Evolutionary conservation across 23 tunicate species (phyloP), one percentile per base, ranked within the genome.

Genomic region (Botrylloides violaceus): DNA sequence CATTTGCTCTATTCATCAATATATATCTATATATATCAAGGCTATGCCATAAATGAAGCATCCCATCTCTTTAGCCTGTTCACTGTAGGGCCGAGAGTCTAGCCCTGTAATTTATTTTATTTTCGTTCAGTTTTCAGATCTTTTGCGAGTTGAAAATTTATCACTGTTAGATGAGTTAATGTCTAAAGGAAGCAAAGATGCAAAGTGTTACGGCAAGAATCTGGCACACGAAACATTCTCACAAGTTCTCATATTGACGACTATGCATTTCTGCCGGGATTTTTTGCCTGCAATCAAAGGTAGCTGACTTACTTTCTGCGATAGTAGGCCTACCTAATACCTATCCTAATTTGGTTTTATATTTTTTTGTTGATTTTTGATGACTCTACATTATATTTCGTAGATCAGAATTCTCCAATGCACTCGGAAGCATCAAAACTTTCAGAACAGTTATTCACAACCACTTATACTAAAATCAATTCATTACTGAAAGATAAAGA

Each of bases 401-500:
- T 28, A 63, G 70, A 27, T 31, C 34, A 28, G 33, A 21, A 23
- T 19, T 29, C 70, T 19, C 35, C 4, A 63, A 31, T 63, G 4
- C 70, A 63, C n/a, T 33, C 7, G 12, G 72, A 65, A 4, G 59
- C 70, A 29, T 6, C 50, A 0, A n/a, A 56, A 20, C 26, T 79
- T 36, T 80, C 84, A 4, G 84, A 76, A 49, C 25, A 68, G 26
- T 28, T 79, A 35, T 87, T 87, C 60, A 32, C 75, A 7, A 24
- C 23, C 56, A 78, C 83, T 31, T 87, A 56, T 66, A 31, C 68
- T 2, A 71, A 80, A 34, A 80, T 87, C 27, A 70, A 36, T 26
- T 32, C 34, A 29, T 65, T 87, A 82, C 57, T 87, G 7, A 50
- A 80, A 64, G 63, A 87, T 55, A 87, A 87, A 38, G 82, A 87